phyloP scores from a whole-genome alignment of 2,797 vertebrate species.

The Mionectes olivaceus region DNA sequence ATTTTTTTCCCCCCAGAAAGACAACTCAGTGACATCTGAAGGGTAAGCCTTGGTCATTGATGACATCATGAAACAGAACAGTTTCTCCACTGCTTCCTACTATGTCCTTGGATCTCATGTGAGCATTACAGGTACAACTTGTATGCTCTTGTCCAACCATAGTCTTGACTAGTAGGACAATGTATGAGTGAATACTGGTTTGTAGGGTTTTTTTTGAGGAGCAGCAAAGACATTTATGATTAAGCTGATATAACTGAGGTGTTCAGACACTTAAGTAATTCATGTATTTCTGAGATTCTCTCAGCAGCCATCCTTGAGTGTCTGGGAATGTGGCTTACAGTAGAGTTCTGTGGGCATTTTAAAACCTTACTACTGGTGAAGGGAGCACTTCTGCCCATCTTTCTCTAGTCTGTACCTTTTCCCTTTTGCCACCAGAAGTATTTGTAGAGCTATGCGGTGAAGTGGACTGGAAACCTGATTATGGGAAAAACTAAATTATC shows the following conservation, averaged over 20 bases:
- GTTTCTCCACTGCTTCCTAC: neutral
- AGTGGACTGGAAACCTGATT: neutral
- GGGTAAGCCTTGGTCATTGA: neutral
- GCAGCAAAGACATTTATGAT: neutral
- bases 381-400: neutral
- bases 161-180: neutral
- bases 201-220: neutral
- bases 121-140: neutral
- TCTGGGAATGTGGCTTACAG: neutral
- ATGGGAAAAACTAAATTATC: neutral
- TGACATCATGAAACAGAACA: neutral
- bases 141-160: neutral
- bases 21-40: accelerated
- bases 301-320: neutral
- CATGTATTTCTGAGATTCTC: neutral
- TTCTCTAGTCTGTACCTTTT: neutral
- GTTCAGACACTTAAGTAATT: neutral
- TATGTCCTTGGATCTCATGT: neutral
- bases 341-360: neutral
- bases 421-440: neutral
- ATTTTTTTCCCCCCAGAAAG: neutral
- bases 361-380: accelerated
- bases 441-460: neutral
- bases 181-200: neutral
- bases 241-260: neutral